phyloP scores from a whole-genome alignment of 2,797 vertebrate genomes.

The Pantherophis vulpinus region DNA sequence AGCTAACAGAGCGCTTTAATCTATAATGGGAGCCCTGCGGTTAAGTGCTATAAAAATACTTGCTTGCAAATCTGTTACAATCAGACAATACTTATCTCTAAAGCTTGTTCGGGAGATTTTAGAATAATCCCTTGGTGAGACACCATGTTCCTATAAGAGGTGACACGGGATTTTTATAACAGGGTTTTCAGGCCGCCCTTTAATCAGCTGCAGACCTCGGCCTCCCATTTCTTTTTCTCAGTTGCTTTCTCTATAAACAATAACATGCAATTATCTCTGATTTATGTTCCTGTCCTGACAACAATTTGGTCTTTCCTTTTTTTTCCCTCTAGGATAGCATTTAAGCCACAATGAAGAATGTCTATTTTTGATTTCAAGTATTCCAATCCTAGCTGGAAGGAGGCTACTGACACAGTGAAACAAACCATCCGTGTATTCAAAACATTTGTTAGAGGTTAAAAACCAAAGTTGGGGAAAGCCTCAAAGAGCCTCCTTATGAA shows the following conservation, averaged over 20 bases:
- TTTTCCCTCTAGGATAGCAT: background rate
- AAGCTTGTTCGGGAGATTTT: conserved; percentile 7
- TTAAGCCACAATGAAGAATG: background rate
- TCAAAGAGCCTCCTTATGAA: background rate
- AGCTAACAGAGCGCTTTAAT: background rate
- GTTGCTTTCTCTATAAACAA: background rate
- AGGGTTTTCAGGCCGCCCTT: background rate
- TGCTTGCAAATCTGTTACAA: background rate
- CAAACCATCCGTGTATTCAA: background rate
- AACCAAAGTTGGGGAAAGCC: background rate
- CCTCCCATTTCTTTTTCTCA: background rate
- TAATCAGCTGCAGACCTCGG: background rate
- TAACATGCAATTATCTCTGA: background rate
- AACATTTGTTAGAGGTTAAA: background rate
- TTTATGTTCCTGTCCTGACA: background rate
- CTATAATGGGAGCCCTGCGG: background rate
- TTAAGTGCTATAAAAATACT: background rate
- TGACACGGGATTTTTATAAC: background rate
- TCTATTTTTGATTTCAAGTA: background rate
- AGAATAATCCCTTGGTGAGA: background rate
- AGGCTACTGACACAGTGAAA: background rate
- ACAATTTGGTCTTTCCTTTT: background rate
- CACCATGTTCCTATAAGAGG: background rate
- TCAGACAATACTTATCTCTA: background rate
- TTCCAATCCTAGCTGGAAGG: background rate